Evolutionary conservation across 53 echinoderm and acorn worm species (phyloP), one percentile per base, ranked within the genome.

Genomic region (Antedon mediterranea): DNA sequence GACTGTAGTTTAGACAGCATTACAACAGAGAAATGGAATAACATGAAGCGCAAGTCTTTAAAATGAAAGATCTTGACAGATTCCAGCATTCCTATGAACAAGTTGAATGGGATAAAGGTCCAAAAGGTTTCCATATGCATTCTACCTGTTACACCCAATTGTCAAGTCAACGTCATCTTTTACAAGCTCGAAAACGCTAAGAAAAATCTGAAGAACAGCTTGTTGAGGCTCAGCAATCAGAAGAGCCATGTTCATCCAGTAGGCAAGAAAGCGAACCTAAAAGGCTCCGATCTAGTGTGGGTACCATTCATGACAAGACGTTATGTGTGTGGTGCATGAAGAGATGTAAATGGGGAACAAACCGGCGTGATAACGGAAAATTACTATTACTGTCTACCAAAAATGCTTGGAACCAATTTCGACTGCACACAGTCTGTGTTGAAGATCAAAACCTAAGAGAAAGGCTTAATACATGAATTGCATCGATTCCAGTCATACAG

Each of bases 381-480:
- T 30, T 83, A 33, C 23, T 78, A 26, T 75, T 78, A 18, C 43
- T 83, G 42, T 77, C 79, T 37, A 87, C 87, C 71, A 31, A 34
- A 32, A 75, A 78, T 33, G 87, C 87, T n/a, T 87, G 87, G 86
- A 77, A 30, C 4, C 72, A 43, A 41, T 85, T 85, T 77, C 85
- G 81, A 33, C 14, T 42, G 34, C 83, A 87, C 74, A 83, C 87
- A 33, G 76, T 79, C 33, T 29, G 37, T 32, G 3, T 87, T 8
- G 79, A 82, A 43, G 86, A 86, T 57, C 34, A 29, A 1, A 37
- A 28, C 31, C 41, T 82, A 34, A 82, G 86, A 80, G 32, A 43
- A 26, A 78, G 82, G 44, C 43, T 86, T 6, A 43, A 78, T 43
- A 82, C 74, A 30, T 34, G 86, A 74, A 78, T 86, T 74, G 81